These are phyloP conservation scores for Taxidea taxus DNA, from an alignment of 2,113 vertebrate genomes.

Conservation along the genomic window DNA sequence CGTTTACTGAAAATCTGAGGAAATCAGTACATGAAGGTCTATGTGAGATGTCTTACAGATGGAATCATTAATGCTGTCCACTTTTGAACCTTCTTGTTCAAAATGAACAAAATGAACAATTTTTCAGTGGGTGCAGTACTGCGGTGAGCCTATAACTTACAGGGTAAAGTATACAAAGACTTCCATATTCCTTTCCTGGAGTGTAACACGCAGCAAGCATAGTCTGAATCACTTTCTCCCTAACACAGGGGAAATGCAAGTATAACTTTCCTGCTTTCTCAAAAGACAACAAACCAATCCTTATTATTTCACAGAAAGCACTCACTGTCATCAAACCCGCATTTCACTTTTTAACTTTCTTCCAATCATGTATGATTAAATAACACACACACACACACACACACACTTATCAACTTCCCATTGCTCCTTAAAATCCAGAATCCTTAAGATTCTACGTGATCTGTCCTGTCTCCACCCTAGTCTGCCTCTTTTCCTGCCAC, in stretches of 20 bases:
- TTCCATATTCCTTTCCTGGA: not conserved
- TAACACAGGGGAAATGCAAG: not conserved
- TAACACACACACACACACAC: not conserved
- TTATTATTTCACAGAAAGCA: not conserved
- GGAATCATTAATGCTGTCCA: not conserved
- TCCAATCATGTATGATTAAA: not conserved
- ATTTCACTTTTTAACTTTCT: not conserved
- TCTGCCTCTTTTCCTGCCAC: not conserved
- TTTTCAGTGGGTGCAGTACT: not conserved
- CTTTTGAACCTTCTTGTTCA: not conserved
- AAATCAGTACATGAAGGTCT: not conserved
- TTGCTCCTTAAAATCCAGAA: conserved; percentile 14
- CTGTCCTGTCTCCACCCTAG: fast-evolving
- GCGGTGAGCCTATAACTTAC: not conserved
- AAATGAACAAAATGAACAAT: not conserved
- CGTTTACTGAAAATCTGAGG: not conserved
- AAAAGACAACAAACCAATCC: not conserved
- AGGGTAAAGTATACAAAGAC: not conserved
- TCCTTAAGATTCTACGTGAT: not conserved
- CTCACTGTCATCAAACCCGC: not conserved
- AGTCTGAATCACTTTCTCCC: not conserved
- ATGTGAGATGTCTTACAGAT: not conserved
- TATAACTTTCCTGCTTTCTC: not conserved
- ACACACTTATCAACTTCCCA: not conserved
- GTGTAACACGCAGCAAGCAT: not conserved